These are phyloP conservation scores for Sceloporus tristichus DNA, from an alignment of 2,113 vertebrate species.

Conservation along the genomic window DNA sequence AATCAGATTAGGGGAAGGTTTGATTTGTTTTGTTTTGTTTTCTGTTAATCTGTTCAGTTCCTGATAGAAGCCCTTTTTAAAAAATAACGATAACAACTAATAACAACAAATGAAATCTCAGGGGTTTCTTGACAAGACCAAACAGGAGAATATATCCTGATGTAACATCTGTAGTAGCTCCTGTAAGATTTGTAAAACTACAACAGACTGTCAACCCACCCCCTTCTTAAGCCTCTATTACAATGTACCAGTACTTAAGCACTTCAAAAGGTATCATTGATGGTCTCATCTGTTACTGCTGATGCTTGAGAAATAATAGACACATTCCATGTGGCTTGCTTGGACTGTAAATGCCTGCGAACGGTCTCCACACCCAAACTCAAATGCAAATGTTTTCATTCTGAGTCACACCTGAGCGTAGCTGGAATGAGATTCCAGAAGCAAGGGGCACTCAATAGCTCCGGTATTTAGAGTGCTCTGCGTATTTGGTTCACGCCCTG, in stretches of 20 bases:
- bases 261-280: conserved; percentile 48
- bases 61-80: conserved; percentile 31
- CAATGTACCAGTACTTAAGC: conserved; percentile 29
- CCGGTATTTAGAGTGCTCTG: neutral
- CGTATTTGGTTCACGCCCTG: neutral
- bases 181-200: conserved; percentile 40
- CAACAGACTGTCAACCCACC: conserved; percentile 24
- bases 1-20: conserved; percentile 22
- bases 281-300: conserved; percentile 33
- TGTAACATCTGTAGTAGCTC: conserved; percentile 28
- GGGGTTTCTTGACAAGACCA: conserved; percentile 45
- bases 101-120: conserved; percentile 32
- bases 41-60: conserved; percentile 35
- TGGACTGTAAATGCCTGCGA: conserved; percentile 47
- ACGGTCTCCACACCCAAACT: conserved; percentile 45
- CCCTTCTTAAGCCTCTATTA: conserved; percentile 38
- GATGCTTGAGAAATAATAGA: conserved; percentile 49
- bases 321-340: conserved; percentile 20
- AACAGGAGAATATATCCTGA: conserved; percentile 21
- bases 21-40: conserved; percentile 39
- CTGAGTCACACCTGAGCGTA: conserved; percentile 43
- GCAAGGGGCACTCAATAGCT: conserved; percentile 4
- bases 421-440: conserved; percentile 22
- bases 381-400: conserved; percentile 52
- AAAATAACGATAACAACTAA: no score